Conservation (phyloP, 2,888 invertebrate genomes). For the Thyatira batis region DNA sequence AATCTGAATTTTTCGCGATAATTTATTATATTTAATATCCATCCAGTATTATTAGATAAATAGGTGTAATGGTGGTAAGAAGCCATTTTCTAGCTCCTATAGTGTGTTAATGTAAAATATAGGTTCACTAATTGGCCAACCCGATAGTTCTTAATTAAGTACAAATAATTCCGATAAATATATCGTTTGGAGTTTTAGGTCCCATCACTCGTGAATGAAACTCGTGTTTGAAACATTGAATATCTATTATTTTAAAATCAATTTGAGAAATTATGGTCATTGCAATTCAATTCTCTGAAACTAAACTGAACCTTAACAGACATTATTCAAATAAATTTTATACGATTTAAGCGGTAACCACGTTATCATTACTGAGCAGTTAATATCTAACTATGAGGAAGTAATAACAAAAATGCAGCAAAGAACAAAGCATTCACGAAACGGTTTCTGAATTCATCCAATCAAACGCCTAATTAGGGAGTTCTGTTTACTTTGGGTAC, state of each 20-base stretch:
- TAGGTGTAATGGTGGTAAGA: slow-evolving; percentile 62
- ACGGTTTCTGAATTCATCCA: slow-evolving; percentile 59
- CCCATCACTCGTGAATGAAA: slow-evolving; percentile 42
- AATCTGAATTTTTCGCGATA: slow-evolving; percentile 75
- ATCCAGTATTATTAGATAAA: slow-evolving; percentile 81
- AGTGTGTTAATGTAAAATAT: slow-evolving; percentile 56
- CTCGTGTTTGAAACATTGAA: no score
- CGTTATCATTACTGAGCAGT: background rate
- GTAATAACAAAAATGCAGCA: background rate
- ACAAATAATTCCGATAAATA: slow-evolving; percentile 30
- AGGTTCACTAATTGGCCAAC: slow-evolving; percentile 63
- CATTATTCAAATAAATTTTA: background rate
- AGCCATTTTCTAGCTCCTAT: slow-evolving; percentile 69
- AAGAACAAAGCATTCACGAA: slow-evolving; percentile 23
- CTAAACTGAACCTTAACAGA: background rate
- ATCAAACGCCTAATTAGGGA: slow-evolving; percentile 31
- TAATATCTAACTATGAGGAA: background rate
- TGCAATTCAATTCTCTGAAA: background rate
- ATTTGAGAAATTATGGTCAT: no score
- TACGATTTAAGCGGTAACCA: background rate
- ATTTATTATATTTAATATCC: slow-evolving; percentile 77
- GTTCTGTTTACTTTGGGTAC: slow-evolving; percentile 31
- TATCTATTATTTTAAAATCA: background rate
- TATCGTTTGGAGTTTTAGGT: slow-evolving; percentile 28
- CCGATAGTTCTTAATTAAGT: slow-evolving; percentile 41